A percentile compares a stretch with the other conserved stretches of the same genome.
Evolutionary conservation across 2,797 vertebrate genomes (phyloP).

Genomic region (Erethizon dorsatum): DNA sequence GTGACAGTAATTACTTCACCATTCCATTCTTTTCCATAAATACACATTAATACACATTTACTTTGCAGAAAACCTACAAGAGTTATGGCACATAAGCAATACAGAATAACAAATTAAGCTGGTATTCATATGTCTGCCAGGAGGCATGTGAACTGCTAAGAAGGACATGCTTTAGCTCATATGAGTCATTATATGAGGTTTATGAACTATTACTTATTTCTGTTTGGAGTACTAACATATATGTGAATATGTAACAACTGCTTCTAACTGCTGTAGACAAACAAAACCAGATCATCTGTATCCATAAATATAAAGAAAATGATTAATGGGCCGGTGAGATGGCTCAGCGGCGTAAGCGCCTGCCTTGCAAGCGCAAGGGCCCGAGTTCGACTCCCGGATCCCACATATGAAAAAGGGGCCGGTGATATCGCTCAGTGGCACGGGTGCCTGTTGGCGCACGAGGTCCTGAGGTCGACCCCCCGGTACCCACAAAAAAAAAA

Average conservation of each 20-base stretch:
- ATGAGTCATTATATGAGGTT: background rate
- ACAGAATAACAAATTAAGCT: background rate
- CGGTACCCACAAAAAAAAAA: too few species aligned
- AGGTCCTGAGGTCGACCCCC: too few species aligned
- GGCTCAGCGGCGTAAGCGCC: too few species aligned
- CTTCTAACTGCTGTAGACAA: constrained; percentile 8
- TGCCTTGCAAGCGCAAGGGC: too few species aligned
- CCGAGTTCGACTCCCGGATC: too few species aligned
- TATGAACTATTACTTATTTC: background rate
- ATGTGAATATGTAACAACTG: background rate
- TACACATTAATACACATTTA: background rate
- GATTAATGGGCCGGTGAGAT: too few species aligned
- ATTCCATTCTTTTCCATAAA: background rate
- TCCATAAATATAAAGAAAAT: constrained; percentile 27
- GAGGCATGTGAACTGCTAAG: background rate
- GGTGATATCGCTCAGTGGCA: too few species aligned
- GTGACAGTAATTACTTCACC: background rate
- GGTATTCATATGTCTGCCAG: background rate
- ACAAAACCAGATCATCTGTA: constrained; percentile 2
- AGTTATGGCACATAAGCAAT: background rate
- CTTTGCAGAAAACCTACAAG: background rate
- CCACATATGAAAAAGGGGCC: too few species aligned
- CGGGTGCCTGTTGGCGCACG: too few species aligned
- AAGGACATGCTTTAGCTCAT: background rate
- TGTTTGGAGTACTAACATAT: constrained; percentile 16